Evolutionary conservation across 2,113 vertebrate species (phyloP).

Genomic region (Marmota monax): DNA sequence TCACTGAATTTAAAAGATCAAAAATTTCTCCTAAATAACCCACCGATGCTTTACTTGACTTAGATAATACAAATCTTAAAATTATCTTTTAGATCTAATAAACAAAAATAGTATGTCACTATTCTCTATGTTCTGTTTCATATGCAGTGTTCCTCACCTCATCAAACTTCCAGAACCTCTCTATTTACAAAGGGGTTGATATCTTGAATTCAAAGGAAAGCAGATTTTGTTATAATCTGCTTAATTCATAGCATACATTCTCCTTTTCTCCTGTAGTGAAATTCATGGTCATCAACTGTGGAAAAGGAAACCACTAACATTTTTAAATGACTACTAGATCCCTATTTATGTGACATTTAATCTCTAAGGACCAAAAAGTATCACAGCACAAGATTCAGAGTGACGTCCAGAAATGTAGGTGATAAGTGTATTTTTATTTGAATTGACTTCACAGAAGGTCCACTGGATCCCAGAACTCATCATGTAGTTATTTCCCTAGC

Average conservation of each 20-base stretch:
- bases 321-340: background rate
- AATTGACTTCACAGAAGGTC: conserved; percentile 62
- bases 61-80: background rate
- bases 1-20: background rate
- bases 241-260: background rate
- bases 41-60: background rate
- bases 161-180: background rate
- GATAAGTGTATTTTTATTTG: conserved; percentile 69
- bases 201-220: background rate
- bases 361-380: conserved; percentile 25
- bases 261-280: background rate
- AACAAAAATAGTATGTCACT: background rate
- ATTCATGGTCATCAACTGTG: background rate
- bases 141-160: background rate
- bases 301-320: conserved; percentile 31
- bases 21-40: background rate
- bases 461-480: conserved; percentile 57
- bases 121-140: background rate
- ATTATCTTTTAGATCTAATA: background rate
- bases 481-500: conserved; percentile 59
- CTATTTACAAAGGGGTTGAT: background rate
- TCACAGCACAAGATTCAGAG: background rate
- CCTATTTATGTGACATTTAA: conserved; percentile 32
- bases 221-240: background rate
- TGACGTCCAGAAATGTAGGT: background rate